Evolutionary conservation across 2,888 invertebrate genomes (phyloP), one percentile per base, ranked within the genome.

Genomic region (Empis livida): DNA sequence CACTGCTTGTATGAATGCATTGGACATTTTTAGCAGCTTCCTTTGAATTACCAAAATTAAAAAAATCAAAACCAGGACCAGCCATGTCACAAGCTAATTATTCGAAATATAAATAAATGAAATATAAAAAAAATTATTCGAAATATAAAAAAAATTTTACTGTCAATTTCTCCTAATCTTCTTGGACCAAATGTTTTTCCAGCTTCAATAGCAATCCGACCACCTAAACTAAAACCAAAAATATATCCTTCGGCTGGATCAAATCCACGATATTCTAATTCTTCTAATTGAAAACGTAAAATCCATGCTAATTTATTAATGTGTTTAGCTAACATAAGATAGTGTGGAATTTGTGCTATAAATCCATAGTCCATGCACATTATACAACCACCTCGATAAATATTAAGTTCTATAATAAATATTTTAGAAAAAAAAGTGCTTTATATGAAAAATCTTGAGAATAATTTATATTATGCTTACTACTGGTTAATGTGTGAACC

Each of bases 171-270:
- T 4, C 49, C 54, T 8, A 57, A 45, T 47, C 52, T 50, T 38
- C 52, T 54, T 37, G 47, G 13, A 1, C 57, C 57, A 45, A 46
- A 55, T 44, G 46, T 35, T 10, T 51, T 49, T 15, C 59, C 59
- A 15, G 54, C 57, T 44, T 55, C 51, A n/a, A 57, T 47, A 5
- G 51, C 56, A n/a, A 59, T 52, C 43, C 56, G 44, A 1, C 54
- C 57, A 8, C 59, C 59, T 23, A 57, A 49, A 44, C 57, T 58
- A 41, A 59, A 59, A 2, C 59, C 57, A 43, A 58, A 59, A 39
- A 59, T 55, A 37, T 51, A 59, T 9, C 54, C 56, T 41, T 56
- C 46, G 10, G 50, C 41, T 3, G 56, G 53, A 35, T 53, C 47
- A 38, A 53, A 56, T 3, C 56, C 56, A 17, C 43, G 45, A 2